phyloP scores from a whole-genome alignment of 2,113 vertebrate genomes.

The Pseudopipra pipra region DNA sequence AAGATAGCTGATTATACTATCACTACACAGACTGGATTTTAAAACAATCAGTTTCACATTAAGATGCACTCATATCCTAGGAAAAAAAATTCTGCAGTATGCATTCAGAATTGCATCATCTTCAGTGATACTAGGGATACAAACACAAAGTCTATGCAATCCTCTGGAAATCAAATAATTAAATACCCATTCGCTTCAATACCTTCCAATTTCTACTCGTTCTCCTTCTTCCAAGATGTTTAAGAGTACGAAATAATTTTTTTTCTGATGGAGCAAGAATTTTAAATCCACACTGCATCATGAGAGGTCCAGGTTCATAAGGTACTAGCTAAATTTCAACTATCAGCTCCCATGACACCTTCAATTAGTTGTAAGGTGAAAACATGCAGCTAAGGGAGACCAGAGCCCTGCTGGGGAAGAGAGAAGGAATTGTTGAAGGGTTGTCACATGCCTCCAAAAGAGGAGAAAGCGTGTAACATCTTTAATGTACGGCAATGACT shows the following conservation, averaged over 20 bases:
- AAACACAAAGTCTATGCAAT: neutral
- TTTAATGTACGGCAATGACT: slow-evolving; percentile 69
- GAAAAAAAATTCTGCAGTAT: neutral
- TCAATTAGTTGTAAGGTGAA: neutral
- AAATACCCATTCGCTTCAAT: neutral
- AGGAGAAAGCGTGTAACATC: slow-evolving; percentile 45
- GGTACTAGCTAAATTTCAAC: neutral
- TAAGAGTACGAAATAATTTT: neutral
- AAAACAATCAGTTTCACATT: neutral
- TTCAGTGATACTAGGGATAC: neutral
- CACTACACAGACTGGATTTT: neutral
- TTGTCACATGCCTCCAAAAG: slow-evolving; percentile 8
- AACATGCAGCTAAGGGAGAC: neutral
- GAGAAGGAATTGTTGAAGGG: neutral
- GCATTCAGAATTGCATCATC: neutral
- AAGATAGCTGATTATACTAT: neutral
- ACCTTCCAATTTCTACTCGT: neutral
- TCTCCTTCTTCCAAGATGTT: neutral
- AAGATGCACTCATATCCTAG: neutral
- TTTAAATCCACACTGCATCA: neutral
- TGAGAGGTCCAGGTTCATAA: neutral
- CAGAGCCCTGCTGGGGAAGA: neutral
- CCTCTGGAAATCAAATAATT: neutral
- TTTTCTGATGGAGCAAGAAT: neutral
- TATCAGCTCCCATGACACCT: neutral